Evolutionary conservation across 2,113 vertebrate species (phyloP).

Genomic region (Alethe castanea): DNA sequence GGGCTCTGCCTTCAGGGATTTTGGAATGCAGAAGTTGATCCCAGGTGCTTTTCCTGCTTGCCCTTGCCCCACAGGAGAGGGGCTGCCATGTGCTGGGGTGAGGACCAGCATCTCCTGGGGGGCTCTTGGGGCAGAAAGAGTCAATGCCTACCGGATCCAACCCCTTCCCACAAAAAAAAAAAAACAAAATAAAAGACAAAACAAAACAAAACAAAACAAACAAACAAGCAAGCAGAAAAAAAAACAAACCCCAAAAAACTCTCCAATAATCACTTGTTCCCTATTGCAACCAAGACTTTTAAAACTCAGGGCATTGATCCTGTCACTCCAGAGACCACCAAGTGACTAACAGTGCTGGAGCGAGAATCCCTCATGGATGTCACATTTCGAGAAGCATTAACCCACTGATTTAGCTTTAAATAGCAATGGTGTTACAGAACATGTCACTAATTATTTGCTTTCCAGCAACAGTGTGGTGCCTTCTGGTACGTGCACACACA

Average conservation of each 20-base stretch:
- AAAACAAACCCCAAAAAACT: background rate
- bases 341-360: slow-evolving; percentile 32
- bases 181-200: too few species aligned
- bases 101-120: background rate
- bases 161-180: too few species aligned
- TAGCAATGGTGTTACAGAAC: slow-evolving; percentile 58
- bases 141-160: background rate
- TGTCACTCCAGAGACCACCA: slow-evolving; percentile 52
- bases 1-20: background rate
- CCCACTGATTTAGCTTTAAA: slow-evolving; percentile 65
- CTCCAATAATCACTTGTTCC: slow-evolving; percentile 24
- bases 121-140: background rate
- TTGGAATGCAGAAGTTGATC: background rate
- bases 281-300: background rate
- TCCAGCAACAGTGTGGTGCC: slow-evolving; percentile 64
- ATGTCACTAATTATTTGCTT: slow-evolving; percentile 71
- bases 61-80: background rate
- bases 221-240: too few species aligned
- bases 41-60: background rate
- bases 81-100: background rate
- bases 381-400: slow-evolving; percentile 62
- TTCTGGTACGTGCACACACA: slow-evolving; percentile 63
- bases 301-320: slow-evolving; percentile 23
- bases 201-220: too few species aligned
- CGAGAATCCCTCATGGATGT: slow-evolving; percentile 50